Conservation (phyloP, 2,888 invertebrate species). For the Drosophila percnosoma region DNA sequence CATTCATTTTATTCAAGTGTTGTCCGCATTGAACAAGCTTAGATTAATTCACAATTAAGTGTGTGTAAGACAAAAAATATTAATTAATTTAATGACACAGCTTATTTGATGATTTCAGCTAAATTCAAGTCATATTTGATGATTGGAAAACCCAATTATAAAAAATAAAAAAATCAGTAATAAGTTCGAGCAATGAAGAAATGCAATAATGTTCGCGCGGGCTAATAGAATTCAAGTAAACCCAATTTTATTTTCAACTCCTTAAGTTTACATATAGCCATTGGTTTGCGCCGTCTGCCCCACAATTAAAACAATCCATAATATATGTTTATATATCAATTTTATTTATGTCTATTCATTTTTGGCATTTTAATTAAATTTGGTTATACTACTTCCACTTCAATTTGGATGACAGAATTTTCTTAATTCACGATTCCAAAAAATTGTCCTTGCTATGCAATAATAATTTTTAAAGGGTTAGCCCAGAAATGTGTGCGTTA, state of each 20-base stretch:
- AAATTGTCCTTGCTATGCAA: slow-evolving; percentile 15
- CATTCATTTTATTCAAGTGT: not conserved
- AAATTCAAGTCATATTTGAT: not conserved
- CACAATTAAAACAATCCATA: not conserved
- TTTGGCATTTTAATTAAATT: slow-evolving; percentile 44
- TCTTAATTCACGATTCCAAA: slow-evolving; percentile 3
- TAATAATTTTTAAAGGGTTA: slow-evolving; percentile 13
- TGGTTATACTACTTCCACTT: slow-evolving; percentile 23
- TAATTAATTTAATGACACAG: not conserved
- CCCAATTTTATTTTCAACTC: not conserved
- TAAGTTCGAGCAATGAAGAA: not conserved
- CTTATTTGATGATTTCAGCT: not conserved
- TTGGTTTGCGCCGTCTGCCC: not conserved
- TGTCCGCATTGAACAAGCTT: not conserved
- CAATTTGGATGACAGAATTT: slow-evolving; percentile 52
- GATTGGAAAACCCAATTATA: not conserved
- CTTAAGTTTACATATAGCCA: not conserved
- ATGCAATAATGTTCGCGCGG: not conserved
- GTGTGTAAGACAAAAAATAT: not conserved
- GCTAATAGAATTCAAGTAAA: not conserved
- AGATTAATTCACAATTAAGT: not conserved
- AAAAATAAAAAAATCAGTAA: not conserved
- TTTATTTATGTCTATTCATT: not conserved
- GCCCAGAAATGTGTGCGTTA: slow-evolving; percentile 27
- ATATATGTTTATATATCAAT: not conserved